Evolutionary conservation across 2,888 invertebrate genomes (phyloP).

Genomic region (Dorcus hopei): DNA sequence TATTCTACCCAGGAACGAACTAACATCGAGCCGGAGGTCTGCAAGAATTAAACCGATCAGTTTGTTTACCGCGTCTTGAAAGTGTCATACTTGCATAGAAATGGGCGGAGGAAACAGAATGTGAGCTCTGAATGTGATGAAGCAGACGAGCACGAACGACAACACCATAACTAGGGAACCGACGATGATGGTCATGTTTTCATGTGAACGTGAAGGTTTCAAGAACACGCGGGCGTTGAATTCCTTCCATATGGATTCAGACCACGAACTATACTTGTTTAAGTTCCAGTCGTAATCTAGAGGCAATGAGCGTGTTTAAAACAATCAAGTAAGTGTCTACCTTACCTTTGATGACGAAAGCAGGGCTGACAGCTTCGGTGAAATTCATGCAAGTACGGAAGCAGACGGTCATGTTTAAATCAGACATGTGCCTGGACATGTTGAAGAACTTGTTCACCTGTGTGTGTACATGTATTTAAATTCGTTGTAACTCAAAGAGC

Average conservation of each 20-base stretch:
- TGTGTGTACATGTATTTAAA: neutral
- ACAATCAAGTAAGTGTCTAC: no score
- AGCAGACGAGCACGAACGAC: slow-evolving; percentile 55
- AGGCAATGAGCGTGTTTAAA: slow-evolving; percentile 19
- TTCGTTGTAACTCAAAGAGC: neutral
- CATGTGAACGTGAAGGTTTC: slow-evolving; percentile 61
- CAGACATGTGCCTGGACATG: slow-evolving; percentile 56
- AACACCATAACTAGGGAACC: slow-evolving; percentile 52
- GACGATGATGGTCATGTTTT: slow-evolving; percentile 54
- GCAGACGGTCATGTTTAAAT: slow-evolving; percentile 64
- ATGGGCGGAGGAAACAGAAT: slow-evolving; percentile 45
- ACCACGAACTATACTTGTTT: slow-evolving; percentile 80
- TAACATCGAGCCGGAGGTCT: slow-evolving; percentile 29
- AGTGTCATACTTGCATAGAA: slow-evolving; percentile 7
- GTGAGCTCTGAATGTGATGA: slow-evolving; percentile 52
- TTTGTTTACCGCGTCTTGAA: slow-evolving; percentile 11
- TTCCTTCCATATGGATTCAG: slow-evolving; percentile 80
- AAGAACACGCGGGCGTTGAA: slow-evolving; percentile 77
- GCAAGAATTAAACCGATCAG: slow-evolving; percentile 4
- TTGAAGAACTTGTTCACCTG: slow-evolving; percentile 49
- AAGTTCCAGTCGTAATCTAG: slow-evolving; percentile 75
- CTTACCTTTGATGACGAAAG: slow-evolving; percentile 69
- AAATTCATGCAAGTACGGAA: slow-evolving; percentile 70
- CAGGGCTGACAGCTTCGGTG: slow-evolving; percentile 77
- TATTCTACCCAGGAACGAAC: neutral